These are phyloP conservation scores for Temnothorax curvispinosus DNA, from an alignment of 1,140 invertebrate genomes.

Conservation along the genomic window DNA sequence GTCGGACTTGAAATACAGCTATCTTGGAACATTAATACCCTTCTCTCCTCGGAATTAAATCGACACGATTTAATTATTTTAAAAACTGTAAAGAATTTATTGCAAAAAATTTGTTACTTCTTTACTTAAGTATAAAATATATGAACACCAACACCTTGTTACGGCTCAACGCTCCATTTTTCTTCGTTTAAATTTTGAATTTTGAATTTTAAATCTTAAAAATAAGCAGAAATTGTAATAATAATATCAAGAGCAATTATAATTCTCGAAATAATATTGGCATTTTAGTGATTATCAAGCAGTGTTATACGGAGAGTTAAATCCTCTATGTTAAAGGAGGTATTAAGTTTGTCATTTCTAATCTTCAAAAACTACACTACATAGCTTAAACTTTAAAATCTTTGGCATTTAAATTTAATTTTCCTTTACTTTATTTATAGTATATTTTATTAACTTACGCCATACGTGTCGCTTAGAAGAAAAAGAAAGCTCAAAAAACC, in stretches of 20 bases:
- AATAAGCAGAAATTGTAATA: not conserved
- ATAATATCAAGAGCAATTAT: not conserved
- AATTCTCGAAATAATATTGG: not conserved
- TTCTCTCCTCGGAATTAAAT: too few species aligned
- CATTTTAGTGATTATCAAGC: not conserved
- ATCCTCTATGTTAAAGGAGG: not conserved
- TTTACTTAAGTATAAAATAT: too few species aligned
- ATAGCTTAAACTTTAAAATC: not conserved
- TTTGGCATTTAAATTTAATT: not conserved
- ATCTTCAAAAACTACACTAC: not conserved
- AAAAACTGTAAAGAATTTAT: too few species aligned
- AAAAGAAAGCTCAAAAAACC: constrained; percentile 4
- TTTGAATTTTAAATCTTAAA: not conserved
- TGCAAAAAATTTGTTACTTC: too few species aligned
- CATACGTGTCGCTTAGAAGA: not conserved
- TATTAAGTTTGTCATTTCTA: not conserved
- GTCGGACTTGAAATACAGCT: too few species aligned
- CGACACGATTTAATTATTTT: too few species aligned
- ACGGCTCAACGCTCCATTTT: too few species aligned
- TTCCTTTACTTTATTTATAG: not conserved
- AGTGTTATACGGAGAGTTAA: not conserved
- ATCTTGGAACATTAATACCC: too few species aligned
- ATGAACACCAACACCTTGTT: too few species aligned
- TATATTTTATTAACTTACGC: constrained; percentile 32
- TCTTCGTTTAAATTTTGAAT: not conserved